A percentile compares a stretch with the other conserved stretches of the same genome.
Conservation (phyloP, 2,888 invertebrate species). For the Pomacea canaliculata region DNA sequence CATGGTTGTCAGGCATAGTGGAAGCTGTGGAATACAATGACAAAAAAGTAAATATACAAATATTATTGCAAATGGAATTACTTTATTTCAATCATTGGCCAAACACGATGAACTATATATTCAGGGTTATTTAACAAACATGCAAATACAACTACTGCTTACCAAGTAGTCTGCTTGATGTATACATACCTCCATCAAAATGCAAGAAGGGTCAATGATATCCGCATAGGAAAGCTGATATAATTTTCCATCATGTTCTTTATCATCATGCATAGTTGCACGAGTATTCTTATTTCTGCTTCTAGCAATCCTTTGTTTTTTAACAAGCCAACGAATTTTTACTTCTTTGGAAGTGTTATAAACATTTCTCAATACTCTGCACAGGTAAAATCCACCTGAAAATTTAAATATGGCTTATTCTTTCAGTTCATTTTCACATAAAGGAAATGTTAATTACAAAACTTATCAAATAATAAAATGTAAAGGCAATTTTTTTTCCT, state of each 20-base stretch:
- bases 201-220: constrained; percentile 72
- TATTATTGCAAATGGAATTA: too few relatives aligned
- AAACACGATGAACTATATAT: too few relatives aligned
- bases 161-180: constrained; percentile 72
- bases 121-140: too few relatives aligned
- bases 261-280: constrained; percentile 15
- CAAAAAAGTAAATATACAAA: too few relatives aligned
- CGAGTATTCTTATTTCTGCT: neutral
- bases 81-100: too few relatives aligned
- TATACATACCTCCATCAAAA: constrained; percentile 77
- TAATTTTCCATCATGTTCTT: constrained; percentile 71
- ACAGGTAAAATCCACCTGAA: constrained; percentile 73
- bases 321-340: constrained; percentile 85
- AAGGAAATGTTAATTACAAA: neutral
- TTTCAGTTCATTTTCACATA: neutral
- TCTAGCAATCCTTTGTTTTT: constrained; percentile 34
- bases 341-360: constrained; percentile 83
- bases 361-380: constrained; percentile 89
- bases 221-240: constrained; percentile 91
- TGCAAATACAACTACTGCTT: neutral
- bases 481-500: too few relatives aligned
- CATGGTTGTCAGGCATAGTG: too few relatives aligned
- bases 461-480: too few relatives aligned
- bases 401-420: neutral
- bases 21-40: too few relatives aligned